Evolutionary conservation across 2,888 invertebrate genomes (phyloP).

Genomic region (Philereme vetulata): DNA sequence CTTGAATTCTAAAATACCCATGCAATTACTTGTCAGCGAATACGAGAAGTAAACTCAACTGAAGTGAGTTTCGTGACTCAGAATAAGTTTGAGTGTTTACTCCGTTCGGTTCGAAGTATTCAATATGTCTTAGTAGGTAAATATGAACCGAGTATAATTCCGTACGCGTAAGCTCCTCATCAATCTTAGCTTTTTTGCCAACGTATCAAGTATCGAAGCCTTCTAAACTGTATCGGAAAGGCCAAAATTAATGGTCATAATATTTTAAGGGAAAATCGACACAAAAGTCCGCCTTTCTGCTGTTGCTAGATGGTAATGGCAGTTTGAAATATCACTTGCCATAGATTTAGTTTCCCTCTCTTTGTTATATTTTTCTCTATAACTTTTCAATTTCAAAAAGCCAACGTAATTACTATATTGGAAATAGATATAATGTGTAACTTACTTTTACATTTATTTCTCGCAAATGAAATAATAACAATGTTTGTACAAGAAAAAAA

Average conservation of each 20-base stretch:
- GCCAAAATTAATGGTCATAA: slow-evolving; percentile 45
- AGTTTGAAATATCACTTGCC: slow-evolving; percentile 17
- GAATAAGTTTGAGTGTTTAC: slow-evolving; percentile 39
- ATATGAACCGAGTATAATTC: slow-evolving; percentile 30
- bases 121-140: slow-evolving; percentile 30
- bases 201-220: slow-evolving; percentile 50
- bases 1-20: not conserved
- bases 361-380: not conserved
- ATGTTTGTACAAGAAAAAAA: no score
- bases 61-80: slow-evolving; percentile 43
- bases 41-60: slow-evolving; percentile 35
- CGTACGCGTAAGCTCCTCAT: slow-evolving; percentile 33
- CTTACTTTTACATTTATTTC: no score
- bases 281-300: slow-evolving; percentile 29
- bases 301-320: slow-evolving; percentile 17
- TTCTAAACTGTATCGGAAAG: slow-evolving; percentile 46
- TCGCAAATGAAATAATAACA: no score
- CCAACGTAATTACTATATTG: no score
- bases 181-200: slow-evolving; percentile 55
- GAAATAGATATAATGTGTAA: no score
- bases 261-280: slow-evolving; percentile 44
- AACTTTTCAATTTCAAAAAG: no score
- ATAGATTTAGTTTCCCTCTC: slow-evolving; percentile 2
- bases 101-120: slow-evolving; percentile 26
- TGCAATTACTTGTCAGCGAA: slow-evolving; percentile 31